Conservation (phyloP, 2,113 vertebrate genomes). For the Polypterus bichir region DNA sequence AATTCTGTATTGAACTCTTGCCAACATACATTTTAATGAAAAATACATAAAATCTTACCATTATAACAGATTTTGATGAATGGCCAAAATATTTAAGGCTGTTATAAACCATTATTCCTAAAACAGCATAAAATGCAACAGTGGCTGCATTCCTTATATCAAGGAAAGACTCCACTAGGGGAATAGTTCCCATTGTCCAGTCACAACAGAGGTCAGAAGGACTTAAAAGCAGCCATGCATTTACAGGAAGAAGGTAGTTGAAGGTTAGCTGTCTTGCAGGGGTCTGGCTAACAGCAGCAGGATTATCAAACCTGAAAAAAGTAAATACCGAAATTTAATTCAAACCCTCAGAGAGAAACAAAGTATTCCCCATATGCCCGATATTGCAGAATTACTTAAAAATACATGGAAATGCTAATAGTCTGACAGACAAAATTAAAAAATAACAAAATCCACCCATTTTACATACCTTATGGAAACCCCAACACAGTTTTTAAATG, state of each 20-base stretch:
- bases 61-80: conserved; percentile 82
- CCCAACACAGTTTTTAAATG: too few relatives aligned
- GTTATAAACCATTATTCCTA: conserved; percentile 67
- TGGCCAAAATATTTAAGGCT: conserved; percentile 67
- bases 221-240: conserved; percentile 88
- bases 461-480: too few relatives aligned
- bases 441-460: too few relatives aligned
- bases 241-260: conserved; percentile 93
- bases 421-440: too few relatives aligned
- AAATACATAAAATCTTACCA: conserved; percentile 54
- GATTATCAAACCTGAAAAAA: conserved; percentile 83
- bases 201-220: conserved; percentile 94
- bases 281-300: conserved; percentile 83
- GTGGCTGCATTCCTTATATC: conserved; percentile 84
- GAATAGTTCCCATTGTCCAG: conserved; percentile 98
- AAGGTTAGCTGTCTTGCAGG: conserved; percentile 87
- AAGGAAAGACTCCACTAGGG: conserved; percentile 78
- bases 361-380: too few relatives aligned
- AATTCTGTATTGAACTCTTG: too few relatives aligned
- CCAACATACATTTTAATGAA: not conserved
- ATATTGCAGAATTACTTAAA: too few relatives aligned
- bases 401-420: too few relatives aligned
- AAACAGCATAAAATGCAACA: conserved; percentile 64
- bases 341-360: too few relatives aligned
- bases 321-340: too few relatives aligned